Conservation (phyloP, 2,888 invertebrate species). For the Nectonema munidae region DNA sequence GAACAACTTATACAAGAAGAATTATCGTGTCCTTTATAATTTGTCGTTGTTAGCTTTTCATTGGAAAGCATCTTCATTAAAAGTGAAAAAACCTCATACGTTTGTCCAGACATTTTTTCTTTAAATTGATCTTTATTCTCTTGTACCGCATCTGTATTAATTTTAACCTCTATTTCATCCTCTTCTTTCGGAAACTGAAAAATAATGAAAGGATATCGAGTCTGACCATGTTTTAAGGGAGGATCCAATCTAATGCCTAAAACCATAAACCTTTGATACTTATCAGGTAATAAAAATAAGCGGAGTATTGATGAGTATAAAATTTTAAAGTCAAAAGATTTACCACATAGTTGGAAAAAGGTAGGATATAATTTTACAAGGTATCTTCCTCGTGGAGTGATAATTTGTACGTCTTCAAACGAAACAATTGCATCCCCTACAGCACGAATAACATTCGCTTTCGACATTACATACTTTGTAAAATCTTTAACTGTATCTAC, state of each 20-base stretch:
- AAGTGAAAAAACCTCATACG: constrained; percentile 71
- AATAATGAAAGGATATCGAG: constrained; percentile 76
- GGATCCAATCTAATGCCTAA: constrained; percentile 83
- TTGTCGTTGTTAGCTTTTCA: constrained; percentile 65
- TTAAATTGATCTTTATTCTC: constrained; percentile 68
- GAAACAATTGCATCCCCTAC: constrained; percentile 89
- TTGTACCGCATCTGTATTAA: constrained; percentile 49
- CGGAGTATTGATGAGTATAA: constrained; percentile 79
- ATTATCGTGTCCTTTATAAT: constrained; percentile 41
- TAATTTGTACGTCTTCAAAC: constrained; percentile 76
- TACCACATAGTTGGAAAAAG: constrained; percentile 67
- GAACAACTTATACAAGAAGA: constrained; percentile 41
- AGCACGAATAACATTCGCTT: constrained; percentile 82
- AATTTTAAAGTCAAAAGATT: constrained; percentile 98
- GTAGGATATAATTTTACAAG: constrained; percentile 70
- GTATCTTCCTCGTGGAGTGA: constrained; percentile 84
- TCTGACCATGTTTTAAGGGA: constrained; percentile 95
- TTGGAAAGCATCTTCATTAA: constrained; percentile 81
- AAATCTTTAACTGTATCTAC: constrained; percentile 41
- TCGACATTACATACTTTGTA: constrained; percentile 39
- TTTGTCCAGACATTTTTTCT: constrained; percentile 58
- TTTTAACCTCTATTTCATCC: constrained; percentile 34
- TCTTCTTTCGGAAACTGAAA: constrained; percentile 73
- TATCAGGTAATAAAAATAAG: constrained; percentile 69
- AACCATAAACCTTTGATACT: constrained; percentile 85